Base-by-base conservation (phyloP, 2,888 invertebrate genomes). In the Allacma fusca region DNA sequence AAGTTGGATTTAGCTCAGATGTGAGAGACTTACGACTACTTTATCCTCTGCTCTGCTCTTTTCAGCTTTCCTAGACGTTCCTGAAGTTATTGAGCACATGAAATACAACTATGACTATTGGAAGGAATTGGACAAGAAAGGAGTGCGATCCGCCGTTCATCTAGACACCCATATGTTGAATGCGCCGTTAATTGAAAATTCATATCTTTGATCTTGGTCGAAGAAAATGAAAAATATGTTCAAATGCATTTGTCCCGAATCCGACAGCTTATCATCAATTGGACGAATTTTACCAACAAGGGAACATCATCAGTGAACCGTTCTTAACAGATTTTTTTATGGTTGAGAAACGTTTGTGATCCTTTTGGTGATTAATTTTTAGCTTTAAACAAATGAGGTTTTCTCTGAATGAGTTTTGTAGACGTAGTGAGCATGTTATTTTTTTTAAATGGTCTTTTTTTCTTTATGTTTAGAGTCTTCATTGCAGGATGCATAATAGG, bases 21-120 rank as follows among this genome's bases (percentile, higher is more conserved):
- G 40, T 40, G 40, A 40, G 13, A 40, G 40, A n/a, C n/a, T n/a
- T n/a, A n/a, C n/a, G n/a, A n/a, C n/a, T n/a, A n/a, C n/a, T n/a
- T n/a, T 40, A 40, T 9, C 13, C 5, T 40, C 13, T 59, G 5
- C n/a, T 23, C 7, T 59, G 7, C 23, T 5, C 59, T 23, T 59
- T 59, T 2, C 88, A 95, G 96, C 93, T 74, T 96, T 96, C 87
- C 93, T 96, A 86, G 95, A 96, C 87, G 93, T 96, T 91, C 96
- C 96, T 0, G 96, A 96, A 87, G 89, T 97, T 83, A 92, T 96
- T 81, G 90, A 90, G 19, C 92, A 94, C 87, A 92, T 97, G 88
- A 91, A 93, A 84, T 89, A 89, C 85, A 97, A 97, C 88, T 95
- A 96, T 88, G 90, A 92, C 77, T 94, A 93, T 86, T 97, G 97